Evolutionary conservation across 2,797 vertebrate genomes (phyloP).

Genomic region (Buphagus erythrorhynchus): DNA sequence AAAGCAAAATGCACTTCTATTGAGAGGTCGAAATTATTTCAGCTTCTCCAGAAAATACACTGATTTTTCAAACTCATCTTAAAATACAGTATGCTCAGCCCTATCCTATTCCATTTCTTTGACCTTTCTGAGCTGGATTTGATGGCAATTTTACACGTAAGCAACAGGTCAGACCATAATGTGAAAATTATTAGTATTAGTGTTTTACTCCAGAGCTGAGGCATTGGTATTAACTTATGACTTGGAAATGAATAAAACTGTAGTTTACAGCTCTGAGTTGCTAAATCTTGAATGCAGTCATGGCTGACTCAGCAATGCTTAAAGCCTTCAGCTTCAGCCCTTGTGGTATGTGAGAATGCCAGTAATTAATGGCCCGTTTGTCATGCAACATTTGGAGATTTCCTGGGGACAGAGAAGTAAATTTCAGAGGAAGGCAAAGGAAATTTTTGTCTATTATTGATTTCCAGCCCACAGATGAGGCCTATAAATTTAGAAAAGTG

Average conservation of each 20-base stretch:
- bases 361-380: not conserved
- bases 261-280: not conserved
- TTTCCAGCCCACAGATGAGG: not conserved
- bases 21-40: not conserved
- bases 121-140: not conserved
- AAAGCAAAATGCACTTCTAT: not conserved
- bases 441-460: not conserved
- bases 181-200: not conserved
- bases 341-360: not conserved
- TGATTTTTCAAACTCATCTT: not conserved
- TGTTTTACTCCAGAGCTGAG: not conserved
- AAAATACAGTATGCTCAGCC: not conserved
- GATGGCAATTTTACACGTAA: not conserved
- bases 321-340: not conserved
- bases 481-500: not conserved
- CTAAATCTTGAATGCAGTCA: not conserved
- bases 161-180: not conserved
- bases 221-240: not conserved
- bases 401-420: conserved; percentile 11
- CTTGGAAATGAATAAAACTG: not conserved
- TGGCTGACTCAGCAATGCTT: conserved; percentile 10
- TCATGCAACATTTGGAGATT: not conserved
- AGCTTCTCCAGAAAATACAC: not conserved
- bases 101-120: not conserved
- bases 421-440: not conserved